Evolutionary conservation across 2,113 vertebrate species (phyloP).

Genomic region (Plecotus auritus): DNA sequence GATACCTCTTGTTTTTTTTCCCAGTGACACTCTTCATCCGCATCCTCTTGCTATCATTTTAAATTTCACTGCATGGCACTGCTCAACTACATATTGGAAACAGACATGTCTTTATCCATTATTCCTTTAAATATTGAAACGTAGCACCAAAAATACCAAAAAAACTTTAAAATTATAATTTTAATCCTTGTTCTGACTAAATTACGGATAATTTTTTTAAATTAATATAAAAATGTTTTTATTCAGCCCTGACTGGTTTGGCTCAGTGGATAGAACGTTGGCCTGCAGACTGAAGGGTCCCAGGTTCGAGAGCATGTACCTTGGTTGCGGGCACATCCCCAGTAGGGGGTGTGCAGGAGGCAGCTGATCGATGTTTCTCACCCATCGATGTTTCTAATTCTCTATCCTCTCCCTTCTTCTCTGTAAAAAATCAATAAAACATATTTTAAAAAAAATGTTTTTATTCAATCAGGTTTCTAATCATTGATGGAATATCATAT

Average conservation of each 20-base stretch:
- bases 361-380: too few species aligned
- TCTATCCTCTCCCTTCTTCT: too few species aligned
- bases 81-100: neutral
- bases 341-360: too few species aligned
- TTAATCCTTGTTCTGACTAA: neutral
- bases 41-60: neutral
- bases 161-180: neutral
- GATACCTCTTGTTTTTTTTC: too few species aligned
- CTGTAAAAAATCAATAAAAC: too few species aligned
- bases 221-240: neutral
- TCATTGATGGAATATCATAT: neutral
- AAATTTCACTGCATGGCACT: neutral
- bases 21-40: too few species aligned
- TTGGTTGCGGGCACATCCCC: too few species aligned
- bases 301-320: too few species aligned
- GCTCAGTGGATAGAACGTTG: too few species aligned
- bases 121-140: neutral
- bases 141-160: neutral
- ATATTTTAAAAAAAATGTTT: neutral
- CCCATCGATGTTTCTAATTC: too few species aligned
- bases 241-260: neutral
- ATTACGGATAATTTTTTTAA: neutral
- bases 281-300: too few species aligned
- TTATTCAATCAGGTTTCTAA: neutral
- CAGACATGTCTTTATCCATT: neutral